Percentiles rank a stretch among this genome's conserved stretches.
These are phyloP conservation scores for Epicampocera succincta DNA, from an alignment of 2,888 invertebrate genomes.

Conservation along the genomic window DNA sequence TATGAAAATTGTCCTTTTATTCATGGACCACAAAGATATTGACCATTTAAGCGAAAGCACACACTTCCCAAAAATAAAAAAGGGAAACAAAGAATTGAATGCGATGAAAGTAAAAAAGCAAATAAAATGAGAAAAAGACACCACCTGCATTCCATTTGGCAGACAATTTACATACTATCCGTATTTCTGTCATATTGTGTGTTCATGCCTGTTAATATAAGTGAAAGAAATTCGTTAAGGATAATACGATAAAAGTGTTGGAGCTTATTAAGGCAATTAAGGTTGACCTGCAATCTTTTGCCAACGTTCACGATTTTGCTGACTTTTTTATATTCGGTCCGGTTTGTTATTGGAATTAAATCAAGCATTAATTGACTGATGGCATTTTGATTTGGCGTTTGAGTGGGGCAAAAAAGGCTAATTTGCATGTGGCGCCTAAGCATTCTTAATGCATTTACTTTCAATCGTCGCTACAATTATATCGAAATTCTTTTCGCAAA, in stretches of 20 bases:
- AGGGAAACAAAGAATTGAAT: conserved; percentile 22
- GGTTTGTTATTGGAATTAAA: conserved; percentile 53
- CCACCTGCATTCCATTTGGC: conserved; percentile 51
- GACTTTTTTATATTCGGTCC: conserved; percentile 4
- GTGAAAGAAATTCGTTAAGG: conserved; percentile 28
- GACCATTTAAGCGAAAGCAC: conserved; percentile 59
- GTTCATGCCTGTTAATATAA: conserved; percentile 3
- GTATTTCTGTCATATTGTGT: conserved; percentile 17
- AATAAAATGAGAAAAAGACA: conserved; percentile 26
- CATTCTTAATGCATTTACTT: not conserved
- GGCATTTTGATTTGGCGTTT: conserved; percentile 49
- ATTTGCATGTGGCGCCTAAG: not conserved
- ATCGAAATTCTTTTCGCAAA: too few relatives aligned
- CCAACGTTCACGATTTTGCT: conserved; percentile 25
- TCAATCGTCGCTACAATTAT: too few relatives aligned
- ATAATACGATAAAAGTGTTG: conserved; percentile 50
- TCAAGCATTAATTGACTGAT: conserved; percentile 33
- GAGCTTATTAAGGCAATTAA: conserved; percentile 62
- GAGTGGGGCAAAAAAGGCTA: not conserved
- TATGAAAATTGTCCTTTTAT: conserved; percentile 65
- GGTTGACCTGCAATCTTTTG: conserved; percentile 49
- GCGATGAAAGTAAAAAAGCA: conserved; percentile 25
- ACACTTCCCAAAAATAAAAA: conserved; percentile 25
- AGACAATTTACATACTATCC: conserved; percentile 16
- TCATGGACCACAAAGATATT: conserved; percentile 63